Percentiles rank a stretch among this genome's conserved stretches.
These are phyloP conservation scores for Cariama cristata DNA, from an alignment of 2,113 vertebrate genomes.

Conservation along the genomic window DNA sequence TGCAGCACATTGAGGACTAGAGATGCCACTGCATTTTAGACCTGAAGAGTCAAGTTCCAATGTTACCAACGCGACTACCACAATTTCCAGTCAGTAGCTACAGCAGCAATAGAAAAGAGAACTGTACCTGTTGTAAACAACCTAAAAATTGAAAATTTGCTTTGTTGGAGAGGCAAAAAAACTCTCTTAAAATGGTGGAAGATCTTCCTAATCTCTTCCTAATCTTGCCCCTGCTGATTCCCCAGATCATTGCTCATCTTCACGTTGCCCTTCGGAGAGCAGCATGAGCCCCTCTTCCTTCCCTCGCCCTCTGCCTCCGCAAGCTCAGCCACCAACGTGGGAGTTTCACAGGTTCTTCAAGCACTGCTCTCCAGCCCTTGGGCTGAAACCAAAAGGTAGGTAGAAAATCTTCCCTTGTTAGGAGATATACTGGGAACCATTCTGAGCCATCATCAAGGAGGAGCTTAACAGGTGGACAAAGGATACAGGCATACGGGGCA, in stretches of 20 bases:
- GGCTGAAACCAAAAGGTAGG: background rate
- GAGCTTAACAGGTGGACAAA: background rate
- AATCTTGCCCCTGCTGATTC: background rate
- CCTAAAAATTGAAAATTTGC: background rate
- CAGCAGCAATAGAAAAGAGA: background rate
- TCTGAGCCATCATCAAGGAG: background rate
- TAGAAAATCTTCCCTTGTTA: rapidly evolving
- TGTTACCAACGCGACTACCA: background rate
- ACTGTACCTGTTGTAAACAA: background rate
- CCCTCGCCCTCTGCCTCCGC: background rate
- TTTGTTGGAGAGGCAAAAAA: background rate
- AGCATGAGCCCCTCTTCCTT: background rate
- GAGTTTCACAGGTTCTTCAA: background rate
- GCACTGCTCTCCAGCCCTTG: background rate
- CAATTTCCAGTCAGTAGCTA: background rate
- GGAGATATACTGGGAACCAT: background rate
- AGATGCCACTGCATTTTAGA: background rate
- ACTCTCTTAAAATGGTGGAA: background rate
- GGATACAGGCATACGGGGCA: too few relatives aligned
- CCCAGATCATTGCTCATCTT: background rate
- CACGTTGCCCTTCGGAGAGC: rapidly evolving
- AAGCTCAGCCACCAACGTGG: background rate
- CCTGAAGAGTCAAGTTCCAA: background rate
- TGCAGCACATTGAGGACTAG: background rate
- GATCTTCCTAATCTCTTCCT: background rate